Conservation (phyloP, 2,888 invertebrate genomes). For the Seladonia tumulorum region DNA sequence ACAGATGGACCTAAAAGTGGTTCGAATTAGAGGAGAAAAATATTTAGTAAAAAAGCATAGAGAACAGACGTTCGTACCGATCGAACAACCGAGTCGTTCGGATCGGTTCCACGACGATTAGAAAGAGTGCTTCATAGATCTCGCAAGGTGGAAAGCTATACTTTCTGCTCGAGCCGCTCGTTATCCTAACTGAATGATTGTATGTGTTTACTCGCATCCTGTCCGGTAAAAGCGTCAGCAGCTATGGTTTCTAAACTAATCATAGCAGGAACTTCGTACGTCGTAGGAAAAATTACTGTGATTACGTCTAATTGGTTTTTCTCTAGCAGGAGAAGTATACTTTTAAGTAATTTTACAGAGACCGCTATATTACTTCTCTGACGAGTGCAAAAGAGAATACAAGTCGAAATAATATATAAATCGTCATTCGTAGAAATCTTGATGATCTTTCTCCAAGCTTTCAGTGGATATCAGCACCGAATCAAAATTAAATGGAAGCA, state of each 20-base stretch:
- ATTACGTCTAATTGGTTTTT: background rate
- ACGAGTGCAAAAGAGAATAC: no score
- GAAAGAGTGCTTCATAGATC: background rate
- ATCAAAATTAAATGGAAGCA: background rate
- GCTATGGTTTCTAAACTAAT: background rate
- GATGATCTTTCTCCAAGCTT: background rate
- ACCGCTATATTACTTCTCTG: background rate
- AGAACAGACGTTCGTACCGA: no score
- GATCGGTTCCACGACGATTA: background rate
- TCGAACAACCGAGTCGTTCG: background rate
- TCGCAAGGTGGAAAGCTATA: background rate
- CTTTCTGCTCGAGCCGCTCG: background rate
- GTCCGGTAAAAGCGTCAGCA: background rate
- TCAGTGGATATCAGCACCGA: rapidly evolving
- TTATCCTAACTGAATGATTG: slow-evolving; percentile 3
- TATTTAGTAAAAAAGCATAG: background rate
- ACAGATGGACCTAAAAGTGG: background rate
- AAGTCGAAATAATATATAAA: no score
- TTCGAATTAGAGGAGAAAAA: background rate
- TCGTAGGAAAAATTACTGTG: background rate
- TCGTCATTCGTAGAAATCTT: no score
- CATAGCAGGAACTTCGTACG: background rate
- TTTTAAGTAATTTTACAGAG: background rate
- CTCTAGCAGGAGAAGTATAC: background rate
- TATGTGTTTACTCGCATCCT: background rate